Evolutionary conservation across 2,888 invertebrate genomes (phyloP), one percentile per base, ranked within the genome.

Genomic region (Apodemia hepburni): DNA sequence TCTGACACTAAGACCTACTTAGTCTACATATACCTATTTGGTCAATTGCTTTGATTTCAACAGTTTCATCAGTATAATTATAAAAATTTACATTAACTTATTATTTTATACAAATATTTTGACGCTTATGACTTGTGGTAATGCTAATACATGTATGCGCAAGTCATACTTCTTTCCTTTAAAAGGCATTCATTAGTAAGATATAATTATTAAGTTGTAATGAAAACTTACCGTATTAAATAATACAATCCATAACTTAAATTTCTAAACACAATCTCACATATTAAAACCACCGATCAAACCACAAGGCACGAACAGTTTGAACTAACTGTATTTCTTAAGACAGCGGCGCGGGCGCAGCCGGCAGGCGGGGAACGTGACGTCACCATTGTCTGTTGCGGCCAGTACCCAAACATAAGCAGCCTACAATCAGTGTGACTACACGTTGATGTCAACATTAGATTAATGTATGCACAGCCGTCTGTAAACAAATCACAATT

Each of bases 301-400:
- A 47, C 15, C 17, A 47, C 47, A 17, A 49, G 57, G 54, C 64
- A 57, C 45, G 11, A 51, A 65, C 33, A 54, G 22, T 63, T 64
- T 22, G 47, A 33, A 45, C 5, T 65, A 69, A 68, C 68, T 64
- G 66, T 65, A 38, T 12, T 61, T 57, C 7, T 18, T 38, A 33
- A 58, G 60, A 51, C 58, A 59, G 59, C 49, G 62, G 60, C 60
- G 66, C 60, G 63, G 66, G 64, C 60, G 66, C 45, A 45, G 45
- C 58, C 54, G 60, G 63, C 63, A 64, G 61, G 66, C 64, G 64
- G 63, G 64, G 64, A 60, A 33, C 63, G 42, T 68, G 68, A 68
- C 68, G 66, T 68, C 68, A 68, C 49, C 60, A 7, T 59, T 62
- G 67, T 58, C 51, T 58, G 38, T 59, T 33, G 3, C 11, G 12